Percentiles rank a stretch among this genome's conserved stretches.
phyloP scores from a whole-genome alignment of 2,113 vertebrate genomes.

The Ammodytes dubius region DNA sequence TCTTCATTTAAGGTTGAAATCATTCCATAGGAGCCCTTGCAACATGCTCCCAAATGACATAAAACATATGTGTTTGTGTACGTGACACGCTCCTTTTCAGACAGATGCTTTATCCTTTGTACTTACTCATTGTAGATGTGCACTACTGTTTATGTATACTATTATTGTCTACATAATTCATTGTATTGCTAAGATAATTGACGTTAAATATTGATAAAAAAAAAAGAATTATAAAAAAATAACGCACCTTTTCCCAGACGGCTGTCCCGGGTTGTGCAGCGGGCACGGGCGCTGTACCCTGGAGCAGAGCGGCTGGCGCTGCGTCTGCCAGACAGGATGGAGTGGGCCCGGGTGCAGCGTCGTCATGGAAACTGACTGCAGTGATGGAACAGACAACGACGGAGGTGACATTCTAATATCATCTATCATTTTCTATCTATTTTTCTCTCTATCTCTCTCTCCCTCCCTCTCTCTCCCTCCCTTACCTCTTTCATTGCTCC shows the following conservation, averaged over 20 bases:
- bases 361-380: slow-evolving; percentile 99
- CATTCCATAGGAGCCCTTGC: not conserved
- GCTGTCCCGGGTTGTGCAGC: slow-evolving; percentile 96
- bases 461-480: not conserved
- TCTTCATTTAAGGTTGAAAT: slow-evolving; percentile 32
- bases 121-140: too few species aligned
- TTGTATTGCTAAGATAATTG: too few species aligned
- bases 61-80: not conserved
- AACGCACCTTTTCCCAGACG: slow-evolving; percentile 84
- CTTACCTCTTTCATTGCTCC: slow-evolving; percentile 56
- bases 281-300: slow-evolving; percentile 97
- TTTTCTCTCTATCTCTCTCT: slow-evolving; percentile 44
- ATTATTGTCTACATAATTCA: too few species aligned
- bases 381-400: slow-evolving; percentile 96
- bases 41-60: slow-evolving; percentile 20
- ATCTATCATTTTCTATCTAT: slow-evolving; percentile 74
- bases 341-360: slow-evolving; percentile 95
- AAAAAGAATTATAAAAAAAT: too few species aligned
- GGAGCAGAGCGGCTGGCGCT: slow-evolving; percentile 98
- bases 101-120: too few species aligned
- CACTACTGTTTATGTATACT: too few species aligned
- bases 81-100: slow-evolving; percentile 68
- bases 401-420: slow-evolving; percentile 89
- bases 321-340: slow-evolving; percentile 98
- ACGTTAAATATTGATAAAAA: too few species aligned